Evolutionary conservation across 2,888 invertebrate genomes (phyloP).

Genomic region (Troides aeacus): DNA sequence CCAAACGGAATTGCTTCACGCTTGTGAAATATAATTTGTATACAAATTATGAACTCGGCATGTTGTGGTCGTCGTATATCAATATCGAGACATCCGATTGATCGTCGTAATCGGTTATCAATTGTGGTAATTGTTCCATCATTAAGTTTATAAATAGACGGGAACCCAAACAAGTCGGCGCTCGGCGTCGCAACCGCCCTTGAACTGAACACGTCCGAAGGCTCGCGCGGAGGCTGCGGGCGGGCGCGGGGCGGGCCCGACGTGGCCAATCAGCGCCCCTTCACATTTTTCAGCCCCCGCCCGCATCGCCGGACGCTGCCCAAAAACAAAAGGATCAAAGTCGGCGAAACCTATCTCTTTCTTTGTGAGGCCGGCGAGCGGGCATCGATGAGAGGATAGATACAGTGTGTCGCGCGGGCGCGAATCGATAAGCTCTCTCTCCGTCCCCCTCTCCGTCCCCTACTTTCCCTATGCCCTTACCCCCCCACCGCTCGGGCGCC

Average conservation of each 20-base stretch:
- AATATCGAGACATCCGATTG: constrained; percentile 32
- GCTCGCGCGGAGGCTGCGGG: constrained; percentile 48
- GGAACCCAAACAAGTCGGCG: constrained; percentile 67
- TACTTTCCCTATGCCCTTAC: constrained; percentile 44
- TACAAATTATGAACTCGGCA: constrained; percentile 21
- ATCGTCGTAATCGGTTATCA: constrained; percentile 32
- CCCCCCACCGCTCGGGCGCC: constrained; percentile 45
- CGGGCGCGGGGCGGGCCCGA: constrained; percentile 62
- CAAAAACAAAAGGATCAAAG: constrained; percentile 81
- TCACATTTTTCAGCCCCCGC: constrained; percentile 78
- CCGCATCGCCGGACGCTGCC: constrained; percentile 79
- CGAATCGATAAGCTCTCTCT: constrained; percentile 68
- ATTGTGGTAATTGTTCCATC: constrained; percentile 31
- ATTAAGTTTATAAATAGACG: constrained; percentile 37
- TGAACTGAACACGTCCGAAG: constrained; percentile 64
- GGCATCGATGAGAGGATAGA: constrained; percentile 79
- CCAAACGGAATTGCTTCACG: neutral
- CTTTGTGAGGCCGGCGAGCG: constrained; percentile 77
- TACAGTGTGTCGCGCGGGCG: constrained; percentile 79
- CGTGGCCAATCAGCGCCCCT: constrained; percentile 77
- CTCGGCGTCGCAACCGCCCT: constrained; percentile 71
- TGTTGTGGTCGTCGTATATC: constrained; percentile 39
- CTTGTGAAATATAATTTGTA: constrained; percentile 15
- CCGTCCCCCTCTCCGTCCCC: constrained; percentile 40
- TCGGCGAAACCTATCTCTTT: constrained; percentile 80